phyloP scores from a whole-genome alignment of 1,140 invertebrate genomes.

The Choristoneura fumiferana region DNA sequence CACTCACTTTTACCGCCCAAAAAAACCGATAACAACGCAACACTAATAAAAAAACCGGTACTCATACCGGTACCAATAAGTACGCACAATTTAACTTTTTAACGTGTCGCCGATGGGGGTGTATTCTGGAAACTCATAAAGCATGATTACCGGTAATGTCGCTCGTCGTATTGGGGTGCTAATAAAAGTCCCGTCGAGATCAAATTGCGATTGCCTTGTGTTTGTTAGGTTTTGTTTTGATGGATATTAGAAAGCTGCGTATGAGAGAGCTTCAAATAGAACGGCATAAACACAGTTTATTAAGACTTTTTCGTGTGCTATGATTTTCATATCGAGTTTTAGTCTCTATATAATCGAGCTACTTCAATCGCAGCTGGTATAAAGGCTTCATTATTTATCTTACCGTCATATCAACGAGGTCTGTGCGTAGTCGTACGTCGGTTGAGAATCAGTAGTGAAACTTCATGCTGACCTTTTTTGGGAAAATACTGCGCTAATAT shows the following conservation, averaged over 20 bases:
- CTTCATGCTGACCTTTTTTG: too few species aligned
- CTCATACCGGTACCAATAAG: conserved; percentile 12
- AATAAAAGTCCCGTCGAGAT: conserved; percentile 11
- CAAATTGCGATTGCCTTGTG: conserved; percentile 17
- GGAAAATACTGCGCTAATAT: too few species aligned
- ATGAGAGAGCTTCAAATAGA: background rate
- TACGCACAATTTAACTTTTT: conserved; percentile 19
- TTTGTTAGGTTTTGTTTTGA: conserved; percentile 3
- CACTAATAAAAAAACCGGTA: conserved; percentile 14
- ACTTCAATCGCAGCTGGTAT: too few species aligned
- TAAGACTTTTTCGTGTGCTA: too few species aligned
- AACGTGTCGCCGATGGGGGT: conserved; percentile 15
- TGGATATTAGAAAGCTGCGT: conserved; percentile 10
- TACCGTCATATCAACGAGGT: too few species aligned
- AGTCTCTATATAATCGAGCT: too few species aligned
- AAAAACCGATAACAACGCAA: conserved; percentile 8
- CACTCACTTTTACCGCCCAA: background rate
- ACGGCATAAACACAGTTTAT: too few species aligned
- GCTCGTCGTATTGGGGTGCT: conserved; percentile 16
- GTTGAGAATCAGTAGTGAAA: too few species aligned
- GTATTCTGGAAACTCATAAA: conserved; percentile 18
- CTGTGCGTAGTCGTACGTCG: too few species aligned
- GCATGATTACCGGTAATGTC: conserved; percentile 16
- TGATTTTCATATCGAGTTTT: too few species aligned
- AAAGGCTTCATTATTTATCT: too few species aligned